A percentile compares a stretch with the other conserved stretches of the same genome.
These are phyloP conservation scores for Clamator glandarius DNA, from an alignment of 2,797 vertebrate species.

Conservation along the genomic window DNA sequence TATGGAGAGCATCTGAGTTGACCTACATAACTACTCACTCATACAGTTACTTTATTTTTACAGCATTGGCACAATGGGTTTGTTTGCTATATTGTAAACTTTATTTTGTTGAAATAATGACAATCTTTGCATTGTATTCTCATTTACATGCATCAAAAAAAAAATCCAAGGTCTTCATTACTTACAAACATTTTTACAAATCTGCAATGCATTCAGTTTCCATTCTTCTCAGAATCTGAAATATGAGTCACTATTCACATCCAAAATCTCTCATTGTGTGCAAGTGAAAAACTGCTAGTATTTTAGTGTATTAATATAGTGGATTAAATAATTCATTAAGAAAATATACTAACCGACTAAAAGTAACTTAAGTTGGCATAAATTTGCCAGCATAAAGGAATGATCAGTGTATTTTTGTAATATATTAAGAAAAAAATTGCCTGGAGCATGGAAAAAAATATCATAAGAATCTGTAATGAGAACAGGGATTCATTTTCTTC, in stretches of 20 bases:
- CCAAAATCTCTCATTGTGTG: neutral
- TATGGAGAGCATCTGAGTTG: constrained; percentile 27
- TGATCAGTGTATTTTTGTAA: neutral
- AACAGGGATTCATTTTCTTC: neutral
- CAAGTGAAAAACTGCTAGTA: neutral
- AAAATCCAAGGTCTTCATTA: neutral
- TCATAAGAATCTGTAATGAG: neutral
- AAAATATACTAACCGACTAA: neutral
- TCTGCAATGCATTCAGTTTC: neutral
- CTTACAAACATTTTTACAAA: neutral
- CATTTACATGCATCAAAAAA: neutral
- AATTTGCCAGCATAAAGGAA: neutral
- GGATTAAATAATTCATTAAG: neutral
- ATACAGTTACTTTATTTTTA: neutral
- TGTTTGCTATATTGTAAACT: neutral
- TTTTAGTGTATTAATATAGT: neutral
- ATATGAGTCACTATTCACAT: neutral
- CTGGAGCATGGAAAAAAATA: neutral
- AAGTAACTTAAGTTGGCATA: neutral
- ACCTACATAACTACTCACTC: constrained; percentile 17
- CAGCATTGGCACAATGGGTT: neutral
- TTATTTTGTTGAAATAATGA: neutral
- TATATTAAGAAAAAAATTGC: neutral
- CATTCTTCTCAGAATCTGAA: neutral
- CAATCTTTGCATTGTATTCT: neutral